Base-by-base conservation (phyloP, 2,888 invertebrate species). In the Molanna angustata region DNA sequence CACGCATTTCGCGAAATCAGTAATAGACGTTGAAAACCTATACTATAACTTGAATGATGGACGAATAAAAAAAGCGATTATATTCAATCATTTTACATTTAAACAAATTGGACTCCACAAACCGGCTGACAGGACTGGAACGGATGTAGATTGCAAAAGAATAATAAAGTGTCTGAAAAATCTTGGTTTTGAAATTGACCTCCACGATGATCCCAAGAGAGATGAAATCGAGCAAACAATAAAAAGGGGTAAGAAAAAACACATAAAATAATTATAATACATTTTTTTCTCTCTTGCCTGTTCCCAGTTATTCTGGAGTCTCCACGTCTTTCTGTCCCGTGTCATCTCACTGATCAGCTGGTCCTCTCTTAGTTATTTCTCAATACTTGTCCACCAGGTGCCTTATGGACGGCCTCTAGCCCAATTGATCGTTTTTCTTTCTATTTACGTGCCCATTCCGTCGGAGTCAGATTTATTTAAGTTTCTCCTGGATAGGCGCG, bases 1-100 rank as follows among this genome's bases (percentile, higher is more conserved):
- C 27, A 27, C 4, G 11, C 27, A 27, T 7, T 11, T 27, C 27
- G 27, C 4, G 27, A 27, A 27, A 27, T 7, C 27, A 27, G 27
- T 7, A 11, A 4, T 27, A 7, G 27, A 27, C n/a, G n/a, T n/a
- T 27, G 4, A 44, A 20, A 7, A 41, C 11, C 18, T 16, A 41
- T 11, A 11, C 6, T 16, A 41, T 4, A 11, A 21, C 21, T 43
- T 21, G 3, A 21, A 21, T 11, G 21, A 43, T 7, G 2, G 22
- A 9, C 9, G 16, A 3, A 13, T 16, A 41, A 16, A 41, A 17
- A 18, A 14, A 17, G 49, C 49, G 4, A 16, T 49, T 11, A 49
- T 49, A 14, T 49, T 49, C 17, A 49, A 41, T 31, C 49, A 49
- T 27, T 20, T 6, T 1, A 17, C 21, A 40, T 49, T 16, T 20